Percentiles rank a stretch among this genome's conserved stretches.
Conservation (phyloP, 1,140 invertebrate species). For the Microplitis mediator region DNA sequence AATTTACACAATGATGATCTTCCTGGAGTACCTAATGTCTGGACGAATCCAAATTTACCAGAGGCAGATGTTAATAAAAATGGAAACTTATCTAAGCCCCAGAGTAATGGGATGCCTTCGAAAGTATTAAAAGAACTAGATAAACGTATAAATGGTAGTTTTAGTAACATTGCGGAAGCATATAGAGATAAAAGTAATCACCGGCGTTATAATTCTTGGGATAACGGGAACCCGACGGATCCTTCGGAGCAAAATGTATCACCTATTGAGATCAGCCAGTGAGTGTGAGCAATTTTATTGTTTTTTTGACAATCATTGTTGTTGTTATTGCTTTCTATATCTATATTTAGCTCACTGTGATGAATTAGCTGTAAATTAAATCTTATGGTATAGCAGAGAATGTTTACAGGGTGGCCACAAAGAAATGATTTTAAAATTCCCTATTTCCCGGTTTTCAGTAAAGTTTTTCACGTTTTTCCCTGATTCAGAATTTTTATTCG, state of each 20-base stretch:
- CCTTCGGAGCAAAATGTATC: constrained; percentile 44
- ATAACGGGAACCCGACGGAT: constrained; percentile 50
- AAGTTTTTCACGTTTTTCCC: no score
- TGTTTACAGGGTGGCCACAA: no score
- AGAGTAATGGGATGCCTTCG: constrained; percentile 55
- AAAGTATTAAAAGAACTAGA: constrained; percentile 67
- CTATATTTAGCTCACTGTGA: not conserved
- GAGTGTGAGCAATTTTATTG: constrained; percentile 6
- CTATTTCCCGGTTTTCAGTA: no score
- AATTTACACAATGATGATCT: constrained; percentile 51
- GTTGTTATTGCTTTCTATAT: not conserved
- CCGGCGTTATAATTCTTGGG: constrained; percentile 59
- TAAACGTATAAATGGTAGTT: constrained; percentile 64
- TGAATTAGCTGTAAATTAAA: no score
- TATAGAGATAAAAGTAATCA: constrained; percentile 57
- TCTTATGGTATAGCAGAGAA: no score
- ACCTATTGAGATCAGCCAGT: constrained; percentile 41
- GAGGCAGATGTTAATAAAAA: constrained; percentile 49
- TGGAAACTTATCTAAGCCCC: constrained; percentile 29
- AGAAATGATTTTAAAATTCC: no score
- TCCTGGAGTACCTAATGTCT: constrained; percentile 67
- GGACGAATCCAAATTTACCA: constrained; percentile 69
- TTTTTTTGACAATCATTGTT: not conserved
- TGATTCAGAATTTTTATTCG: no score
- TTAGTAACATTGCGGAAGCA: constrained; percentile 55